phyloP scores from a whole-genome alignment of 2,113 vertebrate species.

The Apodemus sylvaticus region DNA sequence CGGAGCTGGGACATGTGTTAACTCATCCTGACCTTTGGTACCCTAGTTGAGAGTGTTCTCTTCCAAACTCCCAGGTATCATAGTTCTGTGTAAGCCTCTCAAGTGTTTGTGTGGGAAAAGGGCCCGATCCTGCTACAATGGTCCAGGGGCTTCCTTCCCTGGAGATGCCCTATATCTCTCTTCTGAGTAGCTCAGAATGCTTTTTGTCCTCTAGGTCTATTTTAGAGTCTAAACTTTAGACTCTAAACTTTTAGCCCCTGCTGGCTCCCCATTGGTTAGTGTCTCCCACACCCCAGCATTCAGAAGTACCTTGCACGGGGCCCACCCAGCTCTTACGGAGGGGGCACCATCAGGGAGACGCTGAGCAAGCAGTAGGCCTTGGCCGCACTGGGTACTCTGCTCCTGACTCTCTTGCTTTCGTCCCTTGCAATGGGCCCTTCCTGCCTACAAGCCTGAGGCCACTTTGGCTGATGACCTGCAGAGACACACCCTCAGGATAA shows the following conservation, averaged over 20 bases:
- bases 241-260: background rate
- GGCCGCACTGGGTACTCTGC: background rate
- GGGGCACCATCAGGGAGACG: background rate
- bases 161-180: fast-evolving
- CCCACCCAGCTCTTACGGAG: background rate
- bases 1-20: fast-evolving
- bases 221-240: background rate
- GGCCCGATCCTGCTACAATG: fast-evolving
- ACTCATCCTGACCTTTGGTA: fast-evolving
- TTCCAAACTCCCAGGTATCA: fast-evolving
- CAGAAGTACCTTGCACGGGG: no score
- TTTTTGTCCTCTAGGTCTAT: background rate
- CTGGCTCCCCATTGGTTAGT: background rate
- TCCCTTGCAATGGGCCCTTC: background rate
- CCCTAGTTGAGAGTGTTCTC: fast-evolving
- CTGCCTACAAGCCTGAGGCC: background rate
- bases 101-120: no score
- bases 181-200: background rate
- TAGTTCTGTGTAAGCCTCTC: no score
- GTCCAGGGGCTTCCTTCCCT: background rate
- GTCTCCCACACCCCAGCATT: no score
- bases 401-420: fast-evolving
- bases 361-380: background rate
- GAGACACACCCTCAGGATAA: background rate
- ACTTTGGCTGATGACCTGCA: background rate